phyloP scores from a whole-genome alignment of 2,797 vertebrate genomes.

The Eidolon dupreanum region DNA sequence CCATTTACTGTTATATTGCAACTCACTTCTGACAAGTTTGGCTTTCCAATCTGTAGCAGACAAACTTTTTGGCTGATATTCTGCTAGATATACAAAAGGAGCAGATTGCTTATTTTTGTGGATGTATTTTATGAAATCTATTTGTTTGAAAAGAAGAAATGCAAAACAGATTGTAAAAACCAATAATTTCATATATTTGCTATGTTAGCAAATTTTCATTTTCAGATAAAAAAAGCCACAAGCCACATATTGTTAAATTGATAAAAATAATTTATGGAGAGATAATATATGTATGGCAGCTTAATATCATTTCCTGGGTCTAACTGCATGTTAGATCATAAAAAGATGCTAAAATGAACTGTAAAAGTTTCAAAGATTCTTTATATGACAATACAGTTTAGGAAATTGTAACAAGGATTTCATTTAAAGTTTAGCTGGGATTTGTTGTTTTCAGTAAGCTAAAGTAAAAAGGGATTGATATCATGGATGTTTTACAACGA shows the following conservation, averaged over 20 bases:
- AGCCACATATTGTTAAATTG: neutral
- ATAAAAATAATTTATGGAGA: conserved; percentile 26
- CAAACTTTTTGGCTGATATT: neutral
- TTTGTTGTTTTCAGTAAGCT: neutral
- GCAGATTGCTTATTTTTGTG: neutral
- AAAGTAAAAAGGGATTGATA: neutral
- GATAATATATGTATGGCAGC: neutral
- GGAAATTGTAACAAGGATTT: neutral
- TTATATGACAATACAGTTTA: conserved; percentile 36
- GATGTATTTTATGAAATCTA: neutral
- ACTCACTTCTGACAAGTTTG: neutral
- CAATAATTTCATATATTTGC: neutral
- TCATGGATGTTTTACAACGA: neutral
- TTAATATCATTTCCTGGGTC: neutral
- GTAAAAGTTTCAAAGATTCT: neutral
- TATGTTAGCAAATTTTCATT: neutral
- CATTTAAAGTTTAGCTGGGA: neutral
- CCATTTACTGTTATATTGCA: neutral
- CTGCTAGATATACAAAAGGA: neutral
- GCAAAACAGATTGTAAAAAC: neutral
- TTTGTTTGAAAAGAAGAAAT: conserved; percentile 25
- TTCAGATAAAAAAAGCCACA: neutral
- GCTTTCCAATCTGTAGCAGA: neutral
- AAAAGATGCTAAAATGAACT: conserved; percentile 5
- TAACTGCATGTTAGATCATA: neutral